Base-by-base conservation (phyloP, 1,140 invertebrate genomes). In the Meloidogyne chitwoodi region DNA sequence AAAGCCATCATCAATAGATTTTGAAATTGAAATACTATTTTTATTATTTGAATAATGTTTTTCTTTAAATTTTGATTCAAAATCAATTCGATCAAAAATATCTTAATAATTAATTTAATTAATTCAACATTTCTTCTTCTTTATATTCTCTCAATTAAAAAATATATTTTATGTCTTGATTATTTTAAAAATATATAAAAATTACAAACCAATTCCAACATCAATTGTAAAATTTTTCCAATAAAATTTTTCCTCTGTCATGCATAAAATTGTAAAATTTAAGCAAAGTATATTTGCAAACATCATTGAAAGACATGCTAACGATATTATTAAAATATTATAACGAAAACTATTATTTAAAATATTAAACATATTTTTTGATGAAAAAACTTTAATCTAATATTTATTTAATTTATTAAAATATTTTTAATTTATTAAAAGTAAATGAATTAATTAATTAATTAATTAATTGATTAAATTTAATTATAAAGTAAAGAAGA, bases 171-270 rank as follows among this genome's bases (percentile, higher is more conserved):
- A n/a, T n/a, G n/a, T n/a, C n/a, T n/a, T n/a, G n/a, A n/a, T n/a
- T n/a, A n/a, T n/a, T n/a, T n/a, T n/a, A n/a, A n/a, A n/a, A n/a
- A n/a, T n/a, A n/a, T n/a, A n/a, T n/a, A n/a, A n/a, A n/a, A 65
- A 27, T 61, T 14, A 56, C 48, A 27, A 6, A 83, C 81, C 80
- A 41, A 78, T 68, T 11, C 80, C 83, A 16, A 84, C 69, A 77
- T 84, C 76, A 41, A 84, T 79, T 22, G 77, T 84, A 41, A 83
- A 84, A 64, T 83, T 79, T 38, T 83, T 77, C 72, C 74, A 84
- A 19, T 69, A 66, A 61, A 68, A 78, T 38, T 77, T 38, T 41
- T 72, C 81, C 31, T 83, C 81, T 27, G 81, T 83, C 83, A 83
- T 83, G 31, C 81, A 83, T 27, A 82, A 24, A 41, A 81, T 80